phyloP scores from a whole-genome alignment of 2,888 invertebrate species.

The Drosophila melanosoma region DNA sequence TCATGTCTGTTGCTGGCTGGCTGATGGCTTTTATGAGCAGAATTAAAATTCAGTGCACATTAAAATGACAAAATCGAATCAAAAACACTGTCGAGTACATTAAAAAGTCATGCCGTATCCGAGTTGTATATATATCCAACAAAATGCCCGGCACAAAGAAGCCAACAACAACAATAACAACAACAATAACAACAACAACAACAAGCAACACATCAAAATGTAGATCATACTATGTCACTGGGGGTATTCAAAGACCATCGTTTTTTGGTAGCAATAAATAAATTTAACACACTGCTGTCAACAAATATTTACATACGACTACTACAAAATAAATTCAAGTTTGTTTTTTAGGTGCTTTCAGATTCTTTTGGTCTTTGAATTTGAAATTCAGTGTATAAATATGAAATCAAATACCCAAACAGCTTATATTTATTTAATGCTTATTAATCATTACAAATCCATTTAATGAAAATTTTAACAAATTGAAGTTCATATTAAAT shows the following conservation, averaged over 20 bases:
- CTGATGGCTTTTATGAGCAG: constrained; percentile 14
- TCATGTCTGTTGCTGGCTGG: constrained; percentile 34
- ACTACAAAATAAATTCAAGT: neutral
- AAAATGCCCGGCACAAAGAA: constrained; percentile 38
- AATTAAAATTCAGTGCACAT: constrained; percentile 77
- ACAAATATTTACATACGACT: constrained; percentile 6
- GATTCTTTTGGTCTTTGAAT: neutral
- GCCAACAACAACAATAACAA: constrained; percentile 17
- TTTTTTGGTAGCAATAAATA: constrained; percentile 73
- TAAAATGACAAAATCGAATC: constrained; percentile 76
- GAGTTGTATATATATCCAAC: constrained; percentile 25
- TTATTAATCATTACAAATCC: no score
- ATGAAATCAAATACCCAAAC: no score
- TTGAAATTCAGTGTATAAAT: neutral
- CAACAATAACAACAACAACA: constrained; percentile 18
- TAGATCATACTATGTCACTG: constrained; percentile 73
- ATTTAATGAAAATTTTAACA: fast-evolving
- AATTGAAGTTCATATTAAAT: no score
- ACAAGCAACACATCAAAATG: constrained; percentile 68
- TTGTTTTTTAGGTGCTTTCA: neutral
- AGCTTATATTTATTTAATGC: neutral
- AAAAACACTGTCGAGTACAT: constrained; percentile 56
- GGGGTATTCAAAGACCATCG: constrained; percentile 70
- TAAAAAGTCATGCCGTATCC: constrained; percentile 67
- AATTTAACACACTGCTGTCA: constrained; percentile 63